These are phyloP conservation scores for Centropus unirufus DNA, from an alignment of 2,113 vertebrate genomes.

Conservation along the genomic window DNA sequence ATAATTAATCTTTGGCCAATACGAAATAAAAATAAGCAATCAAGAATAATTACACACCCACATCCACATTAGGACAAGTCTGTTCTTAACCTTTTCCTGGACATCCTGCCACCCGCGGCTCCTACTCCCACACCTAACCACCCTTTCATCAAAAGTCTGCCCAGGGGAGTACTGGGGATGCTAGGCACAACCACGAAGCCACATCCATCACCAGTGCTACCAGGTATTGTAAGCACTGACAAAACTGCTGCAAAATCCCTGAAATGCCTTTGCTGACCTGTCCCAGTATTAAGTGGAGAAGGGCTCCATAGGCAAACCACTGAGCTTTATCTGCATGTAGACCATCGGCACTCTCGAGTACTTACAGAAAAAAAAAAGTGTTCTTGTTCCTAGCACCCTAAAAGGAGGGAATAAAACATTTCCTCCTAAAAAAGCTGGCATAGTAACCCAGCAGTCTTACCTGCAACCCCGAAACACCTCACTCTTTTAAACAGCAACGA, in stretches of 20 bases:
- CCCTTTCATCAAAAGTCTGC: background rate
- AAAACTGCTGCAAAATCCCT: background rate
- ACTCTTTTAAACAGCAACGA: background rate
- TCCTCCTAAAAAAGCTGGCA: background rate
- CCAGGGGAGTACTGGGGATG: background rate
- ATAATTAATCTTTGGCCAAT: conserved; percentile 6
- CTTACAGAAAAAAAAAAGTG: background rate
- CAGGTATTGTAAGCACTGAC: background rate
- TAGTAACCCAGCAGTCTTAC: background rate
- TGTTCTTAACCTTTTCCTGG: background rate
- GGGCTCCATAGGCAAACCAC: background rate
- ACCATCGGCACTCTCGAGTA: background rate
- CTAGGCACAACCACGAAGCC: background rate
- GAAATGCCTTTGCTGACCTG: background rate
- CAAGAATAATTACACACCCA: background rate
- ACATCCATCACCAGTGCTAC: background rate
- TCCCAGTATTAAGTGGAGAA: background rate
- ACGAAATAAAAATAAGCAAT: background rate
- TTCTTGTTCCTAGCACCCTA: background rate
- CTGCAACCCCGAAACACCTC: background rate
- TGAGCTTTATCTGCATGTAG: background rate
- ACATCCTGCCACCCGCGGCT: background rate
- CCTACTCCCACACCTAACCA: background rate
- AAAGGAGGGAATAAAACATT: background rate
- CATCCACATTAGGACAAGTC: background rate